Evolutionary conservation across 2,113 vertebrate species (phyloP).

Genomic region (Accipiter cooperii): DNA sequence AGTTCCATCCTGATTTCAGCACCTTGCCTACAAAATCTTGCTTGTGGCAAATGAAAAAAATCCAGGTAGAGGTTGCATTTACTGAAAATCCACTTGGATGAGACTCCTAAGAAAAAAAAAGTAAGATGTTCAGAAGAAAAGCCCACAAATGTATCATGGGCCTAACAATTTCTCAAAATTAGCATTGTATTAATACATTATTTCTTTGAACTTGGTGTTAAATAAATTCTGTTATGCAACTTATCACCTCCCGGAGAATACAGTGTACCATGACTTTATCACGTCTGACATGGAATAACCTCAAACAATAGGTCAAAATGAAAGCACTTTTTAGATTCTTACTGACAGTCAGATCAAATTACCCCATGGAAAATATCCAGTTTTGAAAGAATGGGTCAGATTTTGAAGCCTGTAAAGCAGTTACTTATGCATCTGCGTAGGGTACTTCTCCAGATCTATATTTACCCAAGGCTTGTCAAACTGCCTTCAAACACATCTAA

Average conservation of each 20-base stretch:
- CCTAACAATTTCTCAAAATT: background rate
- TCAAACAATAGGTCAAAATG: constrained; percentile 11
- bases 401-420: background rate
- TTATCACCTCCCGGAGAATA: background rate
- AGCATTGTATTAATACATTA: background rate
- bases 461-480: constrained; percentile 2
- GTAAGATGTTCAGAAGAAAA: background rate
- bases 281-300: background rate
- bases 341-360: background rate
- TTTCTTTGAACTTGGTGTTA: background rate
- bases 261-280: background rate
- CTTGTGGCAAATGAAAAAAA: background rate
- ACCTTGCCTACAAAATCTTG: background rate
- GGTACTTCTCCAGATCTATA: background rate
- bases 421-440: background rate
- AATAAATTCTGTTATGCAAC: background rate
- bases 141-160: background rate
- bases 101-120: background rate
- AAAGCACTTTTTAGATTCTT: background rate
- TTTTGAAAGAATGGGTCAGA: background rate
- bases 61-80: background rate
- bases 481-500: background rate
- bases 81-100: background rate
- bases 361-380: background rate
- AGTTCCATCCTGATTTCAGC: background rate